Evolutionary conservation across 2,888 invertebrate species (phyloP).

Genomic region (Habroteleia sp.): DNA sequence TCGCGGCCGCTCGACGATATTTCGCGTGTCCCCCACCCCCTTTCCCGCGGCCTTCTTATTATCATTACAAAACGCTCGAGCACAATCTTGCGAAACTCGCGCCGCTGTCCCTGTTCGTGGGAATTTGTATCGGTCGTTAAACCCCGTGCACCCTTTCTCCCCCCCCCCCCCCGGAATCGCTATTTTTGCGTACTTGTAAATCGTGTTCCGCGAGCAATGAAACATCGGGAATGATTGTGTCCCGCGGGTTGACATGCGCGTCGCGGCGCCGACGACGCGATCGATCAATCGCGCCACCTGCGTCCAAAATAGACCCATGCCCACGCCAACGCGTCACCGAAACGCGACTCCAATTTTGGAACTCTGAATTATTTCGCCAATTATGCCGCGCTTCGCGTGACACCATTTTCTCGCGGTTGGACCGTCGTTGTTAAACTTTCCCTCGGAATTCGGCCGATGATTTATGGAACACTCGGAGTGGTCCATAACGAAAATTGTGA

Average conservation of each 20-base stretch:
- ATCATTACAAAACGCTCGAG: not conserved
- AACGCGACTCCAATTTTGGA: not conserved
- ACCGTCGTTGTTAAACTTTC: too few species aligned
- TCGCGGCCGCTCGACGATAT: constrained; percentile 16
- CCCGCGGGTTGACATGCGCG: constrained; percentile 24
- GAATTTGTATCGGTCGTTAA: constrained; percentile 31
- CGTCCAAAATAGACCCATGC: constrained; percentile 28
- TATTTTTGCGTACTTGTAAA: too few species aligned
- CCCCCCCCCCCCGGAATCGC: too few species aligned
- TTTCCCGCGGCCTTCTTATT: constrained; percentile 12
- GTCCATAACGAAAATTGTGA: too few species aligned
- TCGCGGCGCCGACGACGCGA: constrained; percentile 4
- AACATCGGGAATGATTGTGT: constrained; percentile 24
- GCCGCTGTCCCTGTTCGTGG: constrained; percentile 7
- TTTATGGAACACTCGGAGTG: too few species aligned
- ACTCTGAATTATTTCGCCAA: not conserved
- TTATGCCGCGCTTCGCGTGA: not conserved
- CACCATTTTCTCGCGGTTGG: too few species aligned
- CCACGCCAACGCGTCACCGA: not conserved
- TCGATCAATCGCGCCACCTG: constrained; percentile 35
- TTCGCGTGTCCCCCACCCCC: constrained; percentile 18
- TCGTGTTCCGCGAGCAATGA: constrained; percentile 1
- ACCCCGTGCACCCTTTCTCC: too few species aligned
- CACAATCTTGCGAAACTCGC: constrained; percentile 6
- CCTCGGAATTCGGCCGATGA: too few species aligned